A percentile compares a stretch with the other conserved stretches of the same genome.
These are phyloP conservation scores for Eupsilia transversa DNA, from an alignment of 2,888 invertebrate species.

Conservation along the genomic window DNA sequence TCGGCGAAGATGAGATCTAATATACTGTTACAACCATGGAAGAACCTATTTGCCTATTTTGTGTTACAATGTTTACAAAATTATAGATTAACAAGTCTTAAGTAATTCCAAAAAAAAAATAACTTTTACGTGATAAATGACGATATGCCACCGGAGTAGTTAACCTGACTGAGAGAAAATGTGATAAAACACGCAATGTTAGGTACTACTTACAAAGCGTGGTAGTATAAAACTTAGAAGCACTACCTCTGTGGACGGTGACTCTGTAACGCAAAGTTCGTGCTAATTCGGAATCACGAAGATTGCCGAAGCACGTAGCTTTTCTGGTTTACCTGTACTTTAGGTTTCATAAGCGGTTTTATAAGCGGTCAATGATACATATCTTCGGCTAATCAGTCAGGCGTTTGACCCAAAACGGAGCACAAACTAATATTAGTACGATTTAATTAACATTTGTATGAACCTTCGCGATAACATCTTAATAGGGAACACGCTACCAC, in stretches of 20 bases:
- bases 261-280: neutral
- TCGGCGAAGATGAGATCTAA: neutral
- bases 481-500: slow-evolving; percentile 46
- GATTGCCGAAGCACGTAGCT: neutral
- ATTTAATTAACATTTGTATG: slow-evolving; percentile 65
- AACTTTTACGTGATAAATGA: neutral
- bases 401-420: slow-evolving; percentile 57
- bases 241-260: neutral
- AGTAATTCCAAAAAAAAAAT: neutral
- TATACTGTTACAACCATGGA: neutral
- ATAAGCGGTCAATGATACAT: slow-evolving; percentile 24
- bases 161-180: neutral
- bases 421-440: slow-evolving; percentile 62
- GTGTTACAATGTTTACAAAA: neutral
- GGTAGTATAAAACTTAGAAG: neutral
- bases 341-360: slow-evolving; percentile 8
- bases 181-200: too few species aligned
- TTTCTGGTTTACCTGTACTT: slow-evolving; percentile 8
- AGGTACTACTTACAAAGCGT: neutral
- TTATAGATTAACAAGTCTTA: neutral
- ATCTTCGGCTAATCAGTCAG: slow-evolving; percentile 56
- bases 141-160: neutral
- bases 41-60: neutral
- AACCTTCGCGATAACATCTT: slow-evolving; percentile 61
- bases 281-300: neutral